Evolutionary conservation across 2,888 invertebrate species (phyloP), one percentile per base, ranked within the genome.

Genomic region (Scaptomyza flava): DNA sequence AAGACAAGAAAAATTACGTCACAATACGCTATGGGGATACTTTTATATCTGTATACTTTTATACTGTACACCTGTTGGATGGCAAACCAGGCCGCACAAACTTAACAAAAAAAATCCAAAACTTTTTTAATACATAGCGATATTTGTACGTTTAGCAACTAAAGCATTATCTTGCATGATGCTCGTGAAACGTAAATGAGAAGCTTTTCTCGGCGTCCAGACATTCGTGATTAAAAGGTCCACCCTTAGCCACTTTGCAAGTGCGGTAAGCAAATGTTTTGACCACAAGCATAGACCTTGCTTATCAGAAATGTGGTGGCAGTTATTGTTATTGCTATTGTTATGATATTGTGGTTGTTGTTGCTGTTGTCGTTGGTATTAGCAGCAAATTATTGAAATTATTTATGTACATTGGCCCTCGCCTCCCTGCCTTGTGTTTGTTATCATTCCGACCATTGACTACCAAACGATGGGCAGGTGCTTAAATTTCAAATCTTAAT

Each of bases 381-480:
- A 81, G 78, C 84, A 81, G 80, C 81, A 79, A 73, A 83, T 79
- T 79, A 83, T 83, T 80, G 80, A 80, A 83, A 82, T 79, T 72
- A 79, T 79, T 79, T 79, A 77, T 82, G 65, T 65, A 63, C 48
- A 43, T 47, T 50, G 45, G 6, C 14, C 12, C 14, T 1, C 9
- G 41, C 38, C 36, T 3, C 34, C n/a, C 6, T 1, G 5, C 12
- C 43, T 38, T 9, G 52, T 59, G 52, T 50, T 65, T 66, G 38
- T 61, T 77, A 56, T 79, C 57, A 46, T 27, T 31, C 9, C 17
- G 41, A 45, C 46, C 76, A 76, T 50, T 59, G 66, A 51, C 34
- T 46, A 61, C 14, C 36, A n/a, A 68, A 48, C 59, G 65, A 14
- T 47, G 45, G 68, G 51, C 83, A 78, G 81, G 68, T 77, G 84